Conservation (phyloP, 2,113 vertebrate genomes). For the Himantopus leucocephalus region DNA sequence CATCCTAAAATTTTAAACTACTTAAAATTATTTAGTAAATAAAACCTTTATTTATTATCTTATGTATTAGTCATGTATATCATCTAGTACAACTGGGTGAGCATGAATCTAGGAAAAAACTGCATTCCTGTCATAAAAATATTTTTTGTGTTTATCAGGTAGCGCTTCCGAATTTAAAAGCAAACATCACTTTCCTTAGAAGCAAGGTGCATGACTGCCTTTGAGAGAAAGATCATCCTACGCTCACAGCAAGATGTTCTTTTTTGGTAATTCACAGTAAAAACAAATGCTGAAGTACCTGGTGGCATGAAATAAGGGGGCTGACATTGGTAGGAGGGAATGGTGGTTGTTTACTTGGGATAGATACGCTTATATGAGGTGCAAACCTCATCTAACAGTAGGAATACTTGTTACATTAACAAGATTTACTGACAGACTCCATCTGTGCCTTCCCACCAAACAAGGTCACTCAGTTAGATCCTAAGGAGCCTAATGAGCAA, state of each 20-base stretch:
- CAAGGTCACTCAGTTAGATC: conserved; percentile 77
- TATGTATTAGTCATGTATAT: background rate
- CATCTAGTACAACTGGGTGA: background rate
- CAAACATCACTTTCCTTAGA: conserved; percentile 7
- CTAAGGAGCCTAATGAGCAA: conserved; percentile 70
- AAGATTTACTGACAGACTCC: conserved; percentile 82
- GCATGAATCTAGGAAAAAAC: background rate
- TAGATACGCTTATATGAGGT: conserved; percentile 58
- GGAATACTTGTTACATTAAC: conserved; percentile 80
- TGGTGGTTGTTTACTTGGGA: conserved; percentile 53
- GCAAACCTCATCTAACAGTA: conserved; percentile 74
- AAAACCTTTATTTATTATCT: background rate
- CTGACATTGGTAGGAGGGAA: conserved; percentile 31
- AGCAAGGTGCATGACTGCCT: background rate
- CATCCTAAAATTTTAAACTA: background rate
- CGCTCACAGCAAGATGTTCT: conserved; percentile 39
- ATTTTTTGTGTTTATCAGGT: background rate
- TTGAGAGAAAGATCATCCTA: background rate
- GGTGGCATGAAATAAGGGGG: conserved; percentile 3
- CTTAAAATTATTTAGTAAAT: background rate
- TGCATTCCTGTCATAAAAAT: background rate
- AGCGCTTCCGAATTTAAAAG: background rate
- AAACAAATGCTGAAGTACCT: conserved; percentile 51
- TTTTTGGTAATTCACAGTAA: conserved; percentile 53
- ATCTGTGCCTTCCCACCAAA: conserved; percentile 80